Evolutionary conservation across 2,113 vertebrate species (phyloP), one percentile per base, ranked within the genome.

Genomic region (Athene noctua): DNA sequence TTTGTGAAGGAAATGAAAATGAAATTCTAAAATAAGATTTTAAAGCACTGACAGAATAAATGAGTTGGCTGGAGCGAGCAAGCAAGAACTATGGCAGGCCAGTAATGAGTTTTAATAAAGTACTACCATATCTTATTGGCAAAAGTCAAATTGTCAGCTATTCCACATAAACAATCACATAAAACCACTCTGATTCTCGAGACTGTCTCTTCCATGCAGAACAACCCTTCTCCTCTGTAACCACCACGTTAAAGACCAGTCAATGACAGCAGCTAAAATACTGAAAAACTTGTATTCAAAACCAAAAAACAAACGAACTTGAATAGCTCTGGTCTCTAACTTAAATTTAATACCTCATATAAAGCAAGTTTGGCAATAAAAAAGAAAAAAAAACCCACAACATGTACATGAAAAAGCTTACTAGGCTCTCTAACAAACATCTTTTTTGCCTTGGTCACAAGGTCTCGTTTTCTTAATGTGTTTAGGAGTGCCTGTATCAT

Each of bases 401-500:
- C 44, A 57, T 8, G 11, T 51, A 62, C 11, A 59, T 17, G 21
- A 89, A 90, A 77, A 85, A 80, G 7, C 49, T 91, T 79, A 46
- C n/a, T 81, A 58, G 61, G 23, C 9, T 84, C 73, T 65, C 34
- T 16, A 92, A 67, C 65, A 93, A 93, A 49, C 40, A 46, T 54
- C 2, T 46, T 58, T 63, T 86, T 74, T 74, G 72, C 77, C 44
- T 74, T 55, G 22, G 70, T 79, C 74, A 86, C 58, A 66, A 57
- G 30, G 54, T 66, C 42, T 82, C 62, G 9, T 51, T 87, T 90
- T 80, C 70, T 58, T 77, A 70, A 90, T 79, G 77, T n/a, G 23
- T 72, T 94, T 89, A 72, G 57, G 54, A 89, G 44, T 16, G 92
- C 54, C 92, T 95, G 95, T 87, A 75, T 89, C 70, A 51, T 82